These are phyloP conservation scores for Drosophila quadrilineata DNA, from an alignment of 1,140 invertebrate species.

Conservation along the genomic window DNA sequence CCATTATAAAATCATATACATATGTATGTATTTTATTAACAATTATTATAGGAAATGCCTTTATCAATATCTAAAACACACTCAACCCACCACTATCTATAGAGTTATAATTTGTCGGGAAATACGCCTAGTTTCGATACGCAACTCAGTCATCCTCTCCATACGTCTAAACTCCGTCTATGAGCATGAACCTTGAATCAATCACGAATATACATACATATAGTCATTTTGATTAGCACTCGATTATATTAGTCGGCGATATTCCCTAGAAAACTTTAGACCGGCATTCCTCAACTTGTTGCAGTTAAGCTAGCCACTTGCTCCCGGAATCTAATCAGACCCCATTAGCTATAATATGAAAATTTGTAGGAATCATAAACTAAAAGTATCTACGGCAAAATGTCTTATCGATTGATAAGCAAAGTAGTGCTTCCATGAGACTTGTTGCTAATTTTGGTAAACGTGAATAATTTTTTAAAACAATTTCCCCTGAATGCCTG, in stretches of 20 bases:
- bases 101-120: too few species aligned
- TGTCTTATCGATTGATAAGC: slow-evolving; percentile 30
- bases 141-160: too few species aligned
- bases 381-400: not conserved
- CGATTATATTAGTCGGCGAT: not conserved
- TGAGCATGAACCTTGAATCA: not conserved
- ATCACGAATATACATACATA: not conserved
- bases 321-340: slow-evolving; percentile 18
- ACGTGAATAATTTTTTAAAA: slow-evolving; percentile 1
- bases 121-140: not conserved
- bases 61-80: too few species aligned
- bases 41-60: too few species aligned
- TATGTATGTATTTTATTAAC: too few species aligned
- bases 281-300: not conserved
- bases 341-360: not conserved
- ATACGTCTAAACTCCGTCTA: too few species aligned
- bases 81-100: too few species aligned
- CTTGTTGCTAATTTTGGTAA: not conserved
- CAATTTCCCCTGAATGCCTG: too few species aligned
- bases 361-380: slow-evolving; percentile 6
- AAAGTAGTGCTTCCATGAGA: not conserved
- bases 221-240: not conserved
- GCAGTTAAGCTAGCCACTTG: not conserved
- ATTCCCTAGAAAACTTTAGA: too few species aligned
- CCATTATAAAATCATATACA: too few species aligned